These are phyloP conservation scores for Rotaria socialis DNA, from an alignment of 2,888 invertebrate genomes.

Conservation along the genomic window DNA sequence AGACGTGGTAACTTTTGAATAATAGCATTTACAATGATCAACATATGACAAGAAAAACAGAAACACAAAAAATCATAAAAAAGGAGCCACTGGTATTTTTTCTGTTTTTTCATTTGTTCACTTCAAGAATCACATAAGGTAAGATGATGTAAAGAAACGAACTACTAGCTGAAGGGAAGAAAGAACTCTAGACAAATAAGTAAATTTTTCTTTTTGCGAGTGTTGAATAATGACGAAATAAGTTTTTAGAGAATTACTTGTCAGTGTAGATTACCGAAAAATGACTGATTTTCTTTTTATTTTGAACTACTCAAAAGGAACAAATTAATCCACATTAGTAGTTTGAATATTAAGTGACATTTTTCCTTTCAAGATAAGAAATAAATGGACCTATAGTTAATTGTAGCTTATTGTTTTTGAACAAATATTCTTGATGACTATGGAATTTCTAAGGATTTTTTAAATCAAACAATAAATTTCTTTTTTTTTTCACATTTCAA, in stretches of 20 bases:
- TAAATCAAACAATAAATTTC: too few species aligned
- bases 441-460: too few species aligned
- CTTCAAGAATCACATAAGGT: not conserved
- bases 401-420: too few species aligned
- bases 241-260: not conserved
- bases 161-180: too few species aligned
- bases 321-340: too few species aligned
- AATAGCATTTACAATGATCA: too few species aligned
- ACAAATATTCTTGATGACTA: too few species aligned
- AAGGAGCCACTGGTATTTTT: not conserved
- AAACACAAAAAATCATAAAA: not conserved
- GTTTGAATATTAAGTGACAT: not conserved
- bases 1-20: not conserved
- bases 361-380: not conserved
- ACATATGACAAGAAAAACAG: not conserved
- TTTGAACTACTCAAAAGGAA: not conserved
- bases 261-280: not conserved
- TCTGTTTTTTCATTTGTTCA: not conserved
- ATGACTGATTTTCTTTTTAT: not conserved
- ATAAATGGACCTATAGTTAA: not conserved
- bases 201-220: not conserved
- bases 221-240: not conserved
- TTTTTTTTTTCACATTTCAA: not conserved
- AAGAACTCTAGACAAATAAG: not conserved
- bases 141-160: not conserved